Base-by-base conservation (phyloP, 2,797 vertebrate species). In the Sphenodon punctatus region DNA sequence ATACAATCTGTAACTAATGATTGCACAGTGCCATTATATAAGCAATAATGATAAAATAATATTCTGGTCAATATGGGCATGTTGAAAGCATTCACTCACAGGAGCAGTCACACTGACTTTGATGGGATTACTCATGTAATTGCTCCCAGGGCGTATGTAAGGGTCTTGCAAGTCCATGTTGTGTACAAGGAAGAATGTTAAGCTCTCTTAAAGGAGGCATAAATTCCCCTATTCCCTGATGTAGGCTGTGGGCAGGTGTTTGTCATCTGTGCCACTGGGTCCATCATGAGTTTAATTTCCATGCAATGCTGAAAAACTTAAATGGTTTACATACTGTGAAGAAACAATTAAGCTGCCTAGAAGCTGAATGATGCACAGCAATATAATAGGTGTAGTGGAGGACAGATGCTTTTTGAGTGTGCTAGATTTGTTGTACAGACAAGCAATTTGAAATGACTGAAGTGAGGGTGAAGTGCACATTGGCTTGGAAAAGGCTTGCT, bases 201-300 rank as follows among this genome's bases (percentile, higher is more conserved):
- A 59, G 48, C 64, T 55, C 61, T 30, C 83, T 39, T 65, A 53
- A 84, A 51, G 45, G 61, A 46, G 20, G 16, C 45, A 43, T 85
- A 73, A 68, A 23, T 15, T 36, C 22, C 27, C 41, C 0, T 0
- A 14, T 82, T 87, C 45, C 41, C 74, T 82, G 74, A 27, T 67
- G 64, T 63, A 90, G 59, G 25, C 67, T 85, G 30, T 82, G 53
- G 76, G 55, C 80, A 90, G 77, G 12, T 63, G 25, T 15, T 75
- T 88, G 74, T 91, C 88, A 73, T 81, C 71, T 89, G 70, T 60
- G 80, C 69, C 66, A 63, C 76, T 78, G 55, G 22, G 64, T 80
- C 84, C 58, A 73, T 73, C 67, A 87, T 60, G 63, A 87, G 34
- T 63, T 86, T 93, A 85, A 90, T 87, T 91, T 88, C 85, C 91